Evolutionary conservation across 2,888 invertebrate genomes (phyloP).

Genomic region (Dastarcus helophoroides): DNA sequence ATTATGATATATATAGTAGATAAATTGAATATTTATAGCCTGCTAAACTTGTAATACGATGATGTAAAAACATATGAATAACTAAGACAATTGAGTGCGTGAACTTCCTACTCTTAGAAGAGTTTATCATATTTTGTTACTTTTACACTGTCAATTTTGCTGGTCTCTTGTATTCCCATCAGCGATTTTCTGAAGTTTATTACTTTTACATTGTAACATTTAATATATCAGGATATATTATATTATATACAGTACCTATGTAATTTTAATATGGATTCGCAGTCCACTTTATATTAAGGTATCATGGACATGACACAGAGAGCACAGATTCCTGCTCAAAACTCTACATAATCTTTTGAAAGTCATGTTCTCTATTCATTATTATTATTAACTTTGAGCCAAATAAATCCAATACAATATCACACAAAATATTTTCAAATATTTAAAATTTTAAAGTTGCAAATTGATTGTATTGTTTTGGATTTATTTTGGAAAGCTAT

Average conservation of each 20-base stretch:
- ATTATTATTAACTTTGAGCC: constrained; percentile 28
- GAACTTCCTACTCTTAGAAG: constrained; percentile 25
- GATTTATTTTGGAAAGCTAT: constrained; percentile 34
- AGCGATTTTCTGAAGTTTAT: constrained; percentile 20
- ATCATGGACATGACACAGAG: constrained; percentile 26
- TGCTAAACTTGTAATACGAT: constrained; percentile 37
- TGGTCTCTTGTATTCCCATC: constrained; percentile 29
- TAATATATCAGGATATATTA: constrained; percentile 25
- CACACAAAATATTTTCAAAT: constrained; percentile 10
- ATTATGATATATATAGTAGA: constrained; percentile 34
- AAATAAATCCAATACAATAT: constrained; percentile 31
- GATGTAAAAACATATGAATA: constrained; percentile 37
- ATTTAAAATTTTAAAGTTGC: constrained; percentile 9
- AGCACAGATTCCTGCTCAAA: constrained; percentile 30
- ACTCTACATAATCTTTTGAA: constrained; percentile 28
- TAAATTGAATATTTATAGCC: constrained; percentile 37
- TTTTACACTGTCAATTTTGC: constrained; percentile 35
- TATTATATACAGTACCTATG: constrained; percentile 26
- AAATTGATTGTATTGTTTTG: constrained; percentile 24
- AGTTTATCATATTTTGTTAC: constrained; percentile 27
- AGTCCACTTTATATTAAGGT: constrained; percentile 18
- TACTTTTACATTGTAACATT: constrained; percentile 22
- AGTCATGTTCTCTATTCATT: constrained; percentile 29
- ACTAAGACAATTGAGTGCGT: constrained; percentile 35
- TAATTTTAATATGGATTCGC: constrained; percentile 21